phyloP scores from a whole-genome alignment of 23 tunicate genomes.

The Corella eumyota region DNA sequence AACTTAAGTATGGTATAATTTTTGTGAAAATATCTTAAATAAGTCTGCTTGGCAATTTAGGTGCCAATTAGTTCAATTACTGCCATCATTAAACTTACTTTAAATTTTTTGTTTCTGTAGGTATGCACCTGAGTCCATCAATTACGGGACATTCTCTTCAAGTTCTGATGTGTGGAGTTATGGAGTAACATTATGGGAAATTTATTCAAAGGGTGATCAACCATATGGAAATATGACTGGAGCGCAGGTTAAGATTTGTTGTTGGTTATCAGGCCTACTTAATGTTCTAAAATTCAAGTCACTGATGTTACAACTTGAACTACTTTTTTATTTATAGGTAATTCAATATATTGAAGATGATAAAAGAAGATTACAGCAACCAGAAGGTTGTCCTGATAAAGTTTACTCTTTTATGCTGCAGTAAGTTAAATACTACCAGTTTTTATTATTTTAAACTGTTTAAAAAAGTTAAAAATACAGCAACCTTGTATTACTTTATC shows the following conservation, averaged over 20 bases:
- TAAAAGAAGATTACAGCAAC: conserved; percentile 52
- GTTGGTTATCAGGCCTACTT: background rate
- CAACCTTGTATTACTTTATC: background rate
- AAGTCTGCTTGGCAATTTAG: background rate
- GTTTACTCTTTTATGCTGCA: conserved; percentile 70
- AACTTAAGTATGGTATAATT: too few species aligned
- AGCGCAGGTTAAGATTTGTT: conserved; percentile 41
- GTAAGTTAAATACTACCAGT: too few species aligned
- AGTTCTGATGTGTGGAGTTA: conserved; percentile 99
- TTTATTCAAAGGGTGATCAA: conserved; percentile 93
- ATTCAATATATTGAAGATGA: conserved; percentile 85
- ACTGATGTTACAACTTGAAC: background rate
- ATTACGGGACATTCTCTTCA: conserved; percentile 98
- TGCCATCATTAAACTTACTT: too few species aligned
- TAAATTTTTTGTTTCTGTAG: too few species aligned
- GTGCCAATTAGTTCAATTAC: background rate
- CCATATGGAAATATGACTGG: conserved; percentile 95
- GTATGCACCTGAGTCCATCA: conserved; percentile 98
- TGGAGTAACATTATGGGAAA: conserved; percentile 98
- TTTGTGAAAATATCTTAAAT: background rate
- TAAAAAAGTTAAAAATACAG: background rate
- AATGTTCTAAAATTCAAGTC: background rate
- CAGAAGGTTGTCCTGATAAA: conserved; percentile 94
- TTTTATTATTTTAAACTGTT: background rate
- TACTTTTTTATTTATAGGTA: conserved; percentile 34